These are phyloP conservation scores for Drosophila erecta DNA, from an alignment of 1,140 invertebrate species.

Conservation along the genomic window DNA sequence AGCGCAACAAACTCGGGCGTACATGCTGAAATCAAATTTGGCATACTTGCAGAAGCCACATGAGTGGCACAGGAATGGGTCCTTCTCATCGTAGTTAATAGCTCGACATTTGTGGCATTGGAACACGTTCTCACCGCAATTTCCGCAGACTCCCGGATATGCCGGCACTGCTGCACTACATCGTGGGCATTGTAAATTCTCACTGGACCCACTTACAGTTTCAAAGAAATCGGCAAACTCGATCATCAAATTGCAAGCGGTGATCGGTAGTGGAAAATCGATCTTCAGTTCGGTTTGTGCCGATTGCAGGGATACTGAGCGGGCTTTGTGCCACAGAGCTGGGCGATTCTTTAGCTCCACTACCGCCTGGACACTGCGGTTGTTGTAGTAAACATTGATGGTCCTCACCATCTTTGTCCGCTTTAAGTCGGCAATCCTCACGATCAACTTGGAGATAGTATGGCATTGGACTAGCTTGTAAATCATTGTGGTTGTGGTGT, in stretches of 20 bases:
- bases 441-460: slow-evolving; percentile 96
- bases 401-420: slow-evolving; percentile 98
- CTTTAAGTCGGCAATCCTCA: slow-evolving; percentile 97
- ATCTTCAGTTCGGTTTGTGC: slow-evolving; percentile 97
- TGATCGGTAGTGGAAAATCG: slow-evolving; percentile 97
- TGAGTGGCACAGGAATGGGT: slow-evolving; percentile 98
- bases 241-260: slow-evolving; percentile 99
- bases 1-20: slow-evolving; percentile 95
- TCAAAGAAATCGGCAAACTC: slow-evolving; percentile 99
- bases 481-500: slow-evolving; percentile 98
- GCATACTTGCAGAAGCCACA: slow-evolving; percentile 99
- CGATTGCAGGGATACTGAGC: slow-evolving; percentile 93
- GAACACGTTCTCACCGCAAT: slow-evolving; percentile 99
- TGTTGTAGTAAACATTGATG: slow-evolving; percentile 98
- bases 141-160: slow-evolving; percentile 98
- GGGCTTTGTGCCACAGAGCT: slow-evolving; percentile 98
- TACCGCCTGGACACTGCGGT: slow-evolving; percentile 96
- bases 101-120: slow-evolving; percentile 99
- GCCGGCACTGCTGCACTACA: slow-evolving; percentile 98
- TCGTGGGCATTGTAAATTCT: slow-evolving; percentile 97
- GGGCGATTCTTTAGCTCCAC: slow-evolving; percentile 96
- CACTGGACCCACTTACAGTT: slow-evolving; percentile 91
- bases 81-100: slow-evolving; percentile 99
- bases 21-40: slow-evolving; percentile 98
- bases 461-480: slow-evolving; percentile 98